phyloP scores from a whole-genome alignment of 2,113 vertebrate species.

The Myanophis thanlyinensis region DNA sequence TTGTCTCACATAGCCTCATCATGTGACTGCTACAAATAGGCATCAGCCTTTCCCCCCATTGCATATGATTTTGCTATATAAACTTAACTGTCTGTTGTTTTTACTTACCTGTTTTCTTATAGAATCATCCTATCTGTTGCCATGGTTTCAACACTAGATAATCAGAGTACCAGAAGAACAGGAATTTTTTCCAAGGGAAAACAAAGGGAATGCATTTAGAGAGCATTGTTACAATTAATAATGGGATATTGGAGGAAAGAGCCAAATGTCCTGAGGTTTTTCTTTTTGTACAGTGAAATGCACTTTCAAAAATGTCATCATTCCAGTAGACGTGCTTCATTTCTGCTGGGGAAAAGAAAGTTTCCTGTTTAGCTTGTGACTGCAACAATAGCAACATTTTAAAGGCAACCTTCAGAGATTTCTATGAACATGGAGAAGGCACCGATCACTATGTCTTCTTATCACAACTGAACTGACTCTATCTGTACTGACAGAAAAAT shows the following conservation, averaged over 20 bases:
- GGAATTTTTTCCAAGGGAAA: constrained; percentile 7
- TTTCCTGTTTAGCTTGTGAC: constrained; percentile 1
- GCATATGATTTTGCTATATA: background rate
- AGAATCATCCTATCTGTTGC: constrained; percentile 1
- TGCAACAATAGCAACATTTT: background rate
- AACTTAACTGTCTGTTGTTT: background rate
- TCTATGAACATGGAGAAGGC: background rate
- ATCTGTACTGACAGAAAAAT: background rate
- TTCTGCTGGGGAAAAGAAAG: background rate
- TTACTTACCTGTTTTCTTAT: background rate
- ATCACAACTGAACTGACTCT: background rate
- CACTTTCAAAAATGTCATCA: background rate
- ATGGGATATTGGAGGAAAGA: accelerated
- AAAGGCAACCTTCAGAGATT: background rate
- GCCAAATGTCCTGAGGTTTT: background rate
- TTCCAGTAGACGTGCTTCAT: background rate
- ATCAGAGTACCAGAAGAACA: constrained; percentile 22
- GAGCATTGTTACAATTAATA: constrained; percentile 17
- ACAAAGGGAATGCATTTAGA: constrained; percentile 6
- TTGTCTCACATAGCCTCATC: background rate
- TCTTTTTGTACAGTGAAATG: accelerated
- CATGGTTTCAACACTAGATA: constrained; percentile 7
- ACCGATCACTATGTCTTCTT: background rate
- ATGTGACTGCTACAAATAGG: background rate
- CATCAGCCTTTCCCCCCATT: background rate